These are phyloP conservation scores for Psittacula echo DNA, from an alignment of 2,797 vertebrate species.

Conservation along the genomic window DNA sequence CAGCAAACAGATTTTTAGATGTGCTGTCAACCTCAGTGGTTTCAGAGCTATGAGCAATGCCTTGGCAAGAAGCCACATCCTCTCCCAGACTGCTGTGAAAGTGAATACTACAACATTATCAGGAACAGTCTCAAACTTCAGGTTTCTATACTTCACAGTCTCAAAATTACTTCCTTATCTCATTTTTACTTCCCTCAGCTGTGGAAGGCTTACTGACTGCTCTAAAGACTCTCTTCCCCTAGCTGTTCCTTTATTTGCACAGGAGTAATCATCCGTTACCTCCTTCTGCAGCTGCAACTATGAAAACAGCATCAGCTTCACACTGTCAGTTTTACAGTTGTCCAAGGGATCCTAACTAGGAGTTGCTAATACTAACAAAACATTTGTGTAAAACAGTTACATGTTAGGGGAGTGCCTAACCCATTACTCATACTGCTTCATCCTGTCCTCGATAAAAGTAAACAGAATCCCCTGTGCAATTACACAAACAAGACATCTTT, in stretches of 20 bases:
- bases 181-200: not conserved
- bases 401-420: not conserved
- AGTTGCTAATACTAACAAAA: not conserved
- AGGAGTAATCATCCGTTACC: not conserved
- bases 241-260: not conserved
- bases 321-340: not conserved
- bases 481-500: not conserved
- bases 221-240: not conserved
- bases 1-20: not conserved
- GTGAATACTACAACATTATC: not conserved
- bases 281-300: not conserved
- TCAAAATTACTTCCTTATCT: not conserved
- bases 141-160: not conserved
- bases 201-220: not conserved
- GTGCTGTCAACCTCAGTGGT: not conserved
- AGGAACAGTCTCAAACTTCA: not conserved
- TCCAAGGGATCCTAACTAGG: not conserved
- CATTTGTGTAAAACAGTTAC: not conserved
- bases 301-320: not conserved
- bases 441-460: not conserved
- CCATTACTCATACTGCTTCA: not conserved
- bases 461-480: not conserved
- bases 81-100: slow-evolving; percentile 7
- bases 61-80: slow-evolving; percentile 14
- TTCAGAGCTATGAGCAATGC: not conserved